phyloP scores from a whole-genome alignment of 2,797 vertebrate genomes.

The Morelia viridis region DNA sequence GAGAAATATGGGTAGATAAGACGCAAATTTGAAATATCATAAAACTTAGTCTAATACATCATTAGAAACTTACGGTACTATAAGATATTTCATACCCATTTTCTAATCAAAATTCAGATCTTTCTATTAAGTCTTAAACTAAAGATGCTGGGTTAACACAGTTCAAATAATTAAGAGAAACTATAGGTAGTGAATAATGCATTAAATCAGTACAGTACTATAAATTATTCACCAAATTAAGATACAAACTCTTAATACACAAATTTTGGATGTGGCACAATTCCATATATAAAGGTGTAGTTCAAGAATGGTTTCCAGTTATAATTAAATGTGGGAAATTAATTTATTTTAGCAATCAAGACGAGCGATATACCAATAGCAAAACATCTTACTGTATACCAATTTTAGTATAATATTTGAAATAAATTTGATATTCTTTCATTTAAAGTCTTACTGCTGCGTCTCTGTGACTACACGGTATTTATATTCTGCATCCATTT shows the following conservation, averaged over 20 bases:
- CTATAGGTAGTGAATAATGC: not conserved
- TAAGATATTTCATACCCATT: not conserved
- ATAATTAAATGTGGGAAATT: not conserved
- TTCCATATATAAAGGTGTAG: not conserved
- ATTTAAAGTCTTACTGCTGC: not conserved
- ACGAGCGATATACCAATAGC: not conserved
- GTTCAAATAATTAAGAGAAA: not conserved
- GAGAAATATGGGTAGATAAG: too few relatives aligned
- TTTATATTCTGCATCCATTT: not conserved
- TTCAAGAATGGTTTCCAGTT: not conserved
- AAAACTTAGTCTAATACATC: too few relatives aligned
- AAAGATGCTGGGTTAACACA: not conserved
- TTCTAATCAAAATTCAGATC: not conserved
- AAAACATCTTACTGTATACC: not conserved
- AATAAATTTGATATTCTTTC: not conserved
- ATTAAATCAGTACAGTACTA: not conserved
- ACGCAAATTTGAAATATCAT: too few relatives aligned
- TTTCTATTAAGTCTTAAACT: not conserved
- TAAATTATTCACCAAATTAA: not conserved
- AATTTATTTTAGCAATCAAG: not conserved
- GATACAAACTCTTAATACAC: not conserved
- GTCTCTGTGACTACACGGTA: not conserved
- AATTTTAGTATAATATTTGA: not conserved
- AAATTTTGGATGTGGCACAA: not conserved
- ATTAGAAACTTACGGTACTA: too few relatives aligned